phyloP scores from a whole-genome alignment of 1,140 invertebrate genomes.

The Centruroides vittatus region DNA sequence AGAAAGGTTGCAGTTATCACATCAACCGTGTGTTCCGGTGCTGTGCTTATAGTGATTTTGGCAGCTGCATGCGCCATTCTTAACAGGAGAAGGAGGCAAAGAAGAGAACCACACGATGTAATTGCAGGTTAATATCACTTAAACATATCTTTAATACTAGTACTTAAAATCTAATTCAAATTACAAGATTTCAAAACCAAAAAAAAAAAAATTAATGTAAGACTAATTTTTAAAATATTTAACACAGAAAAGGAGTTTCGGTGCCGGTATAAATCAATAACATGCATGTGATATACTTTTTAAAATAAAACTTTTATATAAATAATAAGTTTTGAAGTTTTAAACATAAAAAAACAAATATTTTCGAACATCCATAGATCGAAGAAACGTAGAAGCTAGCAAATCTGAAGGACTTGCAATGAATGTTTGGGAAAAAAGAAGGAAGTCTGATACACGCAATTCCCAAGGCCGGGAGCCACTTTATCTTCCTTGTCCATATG shows the following conservation, averaged over 20 bases:
- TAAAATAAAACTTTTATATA: too few relatives aligned
- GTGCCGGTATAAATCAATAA: too few relatives aligned
- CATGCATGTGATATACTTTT: too few relatives aligned
- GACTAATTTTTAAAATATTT: too few relatives aligned
- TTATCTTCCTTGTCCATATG: constrained; percentile 14
- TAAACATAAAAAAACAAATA: too few relatives aligned
- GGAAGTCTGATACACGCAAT: constrained; percentile 3
- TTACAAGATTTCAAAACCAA: too few relatives aligned
- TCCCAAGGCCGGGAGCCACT: constrained; percentile 13
- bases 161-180: too few relatives aligned
- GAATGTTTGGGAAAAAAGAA: constrained; percentile 14
- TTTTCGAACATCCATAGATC: neutral
- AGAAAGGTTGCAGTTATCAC: constrained; percentile 11
- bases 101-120: constrained; percentile 8
- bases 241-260: too few relatives aligned
- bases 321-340: too few relatives aligned
- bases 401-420: constrained; percentile 12
- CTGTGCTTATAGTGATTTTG: constrained; percentile 10
- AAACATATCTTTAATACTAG: too few relatives aligned
- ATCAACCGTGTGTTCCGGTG: constrained; percentile 11
- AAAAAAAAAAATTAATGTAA: too few relatives aligned
- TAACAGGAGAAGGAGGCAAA: constrained; percentile 6
- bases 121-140: neutral
- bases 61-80: constrained; percentile 11
- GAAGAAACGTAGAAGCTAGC: constrained; percentile 8